Percentiles rank a stretch among this genome's conserved stretches.
phyloP scores from a whole-genome alignment of 1,140 invertebrate genomes.

The Drosophila mauritiana region DNA sequence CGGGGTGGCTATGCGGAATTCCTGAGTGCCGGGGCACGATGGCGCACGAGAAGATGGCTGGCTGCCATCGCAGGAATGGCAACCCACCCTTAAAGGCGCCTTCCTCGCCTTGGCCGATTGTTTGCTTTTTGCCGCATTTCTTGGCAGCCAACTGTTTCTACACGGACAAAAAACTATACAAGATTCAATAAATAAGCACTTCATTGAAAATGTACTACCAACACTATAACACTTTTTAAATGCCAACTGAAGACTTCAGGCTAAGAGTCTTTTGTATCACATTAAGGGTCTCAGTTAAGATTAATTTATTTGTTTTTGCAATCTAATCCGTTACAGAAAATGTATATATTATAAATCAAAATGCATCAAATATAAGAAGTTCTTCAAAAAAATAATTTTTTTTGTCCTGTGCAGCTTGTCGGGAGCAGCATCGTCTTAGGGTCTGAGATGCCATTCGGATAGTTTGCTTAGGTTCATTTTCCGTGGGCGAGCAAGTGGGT shows the following conservation, averaged over 20 bases:
- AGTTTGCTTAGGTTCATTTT: slow-evolving; percentile 85
- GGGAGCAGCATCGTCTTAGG: slow-evolving; percentile 56
- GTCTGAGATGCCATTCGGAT: slow-evolving; percentile 79
- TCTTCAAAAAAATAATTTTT: slow-evolving; percentile 12
- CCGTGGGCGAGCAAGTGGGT: slow-evolving; percentile 22
- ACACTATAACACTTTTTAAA: no score
- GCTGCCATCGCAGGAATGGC: slow-evolving; percentile 20
- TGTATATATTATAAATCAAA: no score
- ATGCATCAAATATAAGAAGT: no score
- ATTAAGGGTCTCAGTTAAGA: not conserved
- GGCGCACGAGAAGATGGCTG: slow-evolving; percentile 61
- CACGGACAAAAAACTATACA: not conserved
- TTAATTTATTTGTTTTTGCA: not conserved
- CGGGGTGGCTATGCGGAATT: slow-evolving; percentile 73
- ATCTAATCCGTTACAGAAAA: no score
- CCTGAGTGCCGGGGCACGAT: slow-evolving; percentile 54
- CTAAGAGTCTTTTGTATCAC: no score
- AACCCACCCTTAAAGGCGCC: slow-evolving; percentile 56
- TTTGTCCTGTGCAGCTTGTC: slow-evolving; percentile 32
- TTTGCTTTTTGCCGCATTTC: slow-evolving; percentile 79
- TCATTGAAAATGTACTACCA: no score
- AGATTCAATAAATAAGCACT: no score
- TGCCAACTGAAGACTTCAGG: no score
- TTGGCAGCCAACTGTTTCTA: slow-evolving; percentile 68
- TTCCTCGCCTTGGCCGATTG: slow-evolving; percentile 60